Evolutionary conservation across 2,888 invertebrate genomes (phyloP), one percentile per base, ranked within the genome.

Genomic region (Andrena minutula): DNA sequence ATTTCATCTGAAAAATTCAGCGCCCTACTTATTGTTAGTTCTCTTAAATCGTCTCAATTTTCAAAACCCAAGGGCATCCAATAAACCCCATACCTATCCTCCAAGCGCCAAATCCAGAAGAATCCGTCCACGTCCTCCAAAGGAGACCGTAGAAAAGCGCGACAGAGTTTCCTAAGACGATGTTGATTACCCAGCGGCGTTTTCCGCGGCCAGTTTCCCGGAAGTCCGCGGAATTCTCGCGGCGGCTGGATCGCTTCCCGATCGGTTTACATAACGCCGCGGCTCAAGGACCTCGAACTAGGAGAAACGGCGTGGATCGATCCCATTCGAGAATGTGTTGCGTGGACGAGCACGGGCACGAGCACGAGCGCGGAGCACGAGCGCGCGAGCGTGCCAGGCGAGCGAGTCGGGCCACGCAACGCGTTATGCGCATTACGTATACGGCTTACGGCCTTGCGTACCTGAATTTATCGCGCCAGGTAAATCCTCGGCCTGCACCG

Each of bases 401-500:
- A 73, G 51, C 75, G 61, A 73, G 51, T 76, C 41, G 32, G 32
- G 60, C 81, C 68, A 75, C 83, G 83, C 84, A 84, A 85, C 81
- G 64, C 63, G 84, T 86, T 88, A 88, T 70, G 76, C 73, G 70
- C 63, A 68, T 85, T 89, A 88, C 89, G 84, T 84, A 74, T 73
- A 74, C 75, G 69, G 74, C 77, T 73, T 53, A 53, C 76, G 89
- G 84, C 91, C 92, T 92, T 91, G 91, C 89, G 79, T 85, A 88
- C 84, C 89, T 88, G 89, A 90, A 92, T 92, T 92, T 91, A 92
- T 92, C 89, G 88, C 82, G 79, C 16, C 82, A 77, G 75, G 81
- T 83, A 87, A 88, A 89, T 87, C 87, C 89, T 88, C 87, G 86
- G 76, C 65, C 70, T 23, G 74, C 65, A 23, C 35, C 49, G 63